A percentile compares a stretch with the other conserved stretches of the same genome.
Conservation (phyloP, 2,113 vertebrate genomes). For the Oryzias javanicus region DNA sequence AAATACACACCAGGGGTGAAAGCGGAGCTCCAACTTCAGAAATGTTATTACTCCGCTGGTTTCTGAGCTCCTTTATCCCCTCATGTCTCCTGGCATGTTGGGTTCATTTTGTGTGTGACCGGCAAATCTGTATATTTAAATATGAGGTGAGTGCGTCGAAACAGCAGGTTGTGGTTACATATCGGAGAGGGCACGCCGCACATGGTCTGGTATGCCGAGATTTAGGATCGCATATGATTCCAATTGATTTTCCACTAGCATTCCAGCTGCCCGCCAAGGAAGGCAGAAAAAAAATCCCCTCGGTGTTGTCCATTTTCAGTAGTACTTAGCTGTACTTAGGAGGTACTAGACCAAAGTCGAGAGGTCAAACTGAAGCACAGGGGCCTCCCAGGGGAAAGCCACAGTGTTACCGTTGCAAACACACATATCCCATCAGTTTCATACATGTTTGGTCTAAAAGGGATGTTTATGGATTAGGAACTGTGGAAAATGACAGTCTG, state of each 20-base stretch:
- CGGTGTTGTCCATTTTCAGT: slow-evolving; percentile 3
- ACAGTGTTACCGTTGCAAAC: background rate
- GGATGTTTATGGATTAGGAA: slow-evolving; percentile 17
- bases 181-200: slow-evolving; percentile 28
- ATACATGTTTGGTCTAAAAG: slow-evolving; percentile 8
- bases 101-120: slow-evolving; percentile 15
- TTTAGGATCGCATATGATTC: slow-evolving; percentile 50
- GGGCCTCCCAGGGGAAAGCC: background rate
- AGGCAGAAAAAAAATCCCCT: slow-evolving; percentile 9
- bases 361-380: slow-evolving; percentile 8
- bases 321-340: background rate
- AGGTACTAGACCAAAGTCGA: background rate
- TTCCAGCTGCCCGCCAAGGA: slow-evolving; percentile 36
- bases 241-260: slow-evolving; percentile 37
- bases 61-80: slow-evolving; percentile 46
- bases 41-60: slow-evolving; percentile 48
- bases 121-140: slow-evolving; percentile 50
- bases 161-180: slow-evolving; percentile 47
- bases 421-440: slow-evolving; percentile 17
- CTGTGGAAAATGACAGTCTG: no score
- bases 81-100: slow-evolving; percentile 31
- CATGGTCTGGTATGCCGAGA: slow-evolving; percentile 21
- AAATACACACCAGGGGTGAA: background rate
- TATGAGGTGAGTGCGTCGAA: slow-evolving; percentile 47
- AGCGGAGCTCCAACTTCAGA: slow-evolving; percentile 6